Conservation (phyloP, 2,888 invertebrate genomes). For the Blera fallax region DNA sequence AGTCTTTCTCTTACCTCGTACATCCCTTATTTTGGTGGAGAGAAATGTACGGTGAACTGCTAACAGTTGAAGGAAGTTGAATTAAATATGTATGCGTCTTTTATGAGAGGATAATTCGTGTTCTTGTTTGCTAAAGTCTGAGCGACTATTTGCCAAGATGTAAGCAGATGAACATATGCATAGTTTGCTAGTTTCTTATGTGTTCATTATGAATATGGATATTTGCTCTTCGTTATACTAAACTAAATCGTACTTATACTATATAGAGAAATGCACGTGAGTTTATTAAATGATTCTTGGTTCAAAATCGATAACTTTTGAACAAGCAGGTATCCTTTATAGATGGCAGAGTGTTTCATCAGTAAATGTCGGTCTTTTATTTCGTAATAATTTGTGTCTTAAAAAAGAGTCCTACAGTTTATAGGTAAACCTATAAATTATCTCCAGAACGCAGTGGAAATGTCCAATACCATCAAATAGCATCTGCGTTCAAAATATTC, state of each 20-base stretch:
- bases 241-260: too few relatives aligned
- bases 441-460: conserved; percentile 15
- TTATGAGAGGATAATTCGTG: not conserved
- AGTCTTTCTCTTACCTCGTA: not conserved
- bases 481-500: not conserved
- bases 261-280: not conserved
- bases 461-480: not conserved
- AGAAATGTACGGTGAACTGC: not conserved
- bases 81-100: not conserved
- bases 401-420: too few relatives aligned
- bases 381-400: too few relatives aligned
- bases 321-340: too few relatives aligned
- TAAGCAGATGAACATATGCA: not conserved
- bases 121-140: conserved; percentile 2
- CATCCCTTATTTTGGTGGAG: not conserved
- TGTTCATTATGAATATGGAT: not conserved
- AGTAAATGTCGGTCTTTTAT: too few relatives aligned
- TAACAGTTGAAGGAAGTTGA: not conserved
- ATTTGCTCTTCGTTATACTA: not conserved
- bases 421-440: conserved; percentile 60
- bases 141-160: conserved; percentile 4
- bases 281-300: not conserved
- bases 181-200: not conserved
- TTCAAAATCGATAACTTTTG: too few relatives aligned
- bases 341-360: too few relatives aligned